Evolutionary conservation across 2,797 vertebrate species (phyloP).

Genomic region (Acestrorhynchus altus): DNA sequence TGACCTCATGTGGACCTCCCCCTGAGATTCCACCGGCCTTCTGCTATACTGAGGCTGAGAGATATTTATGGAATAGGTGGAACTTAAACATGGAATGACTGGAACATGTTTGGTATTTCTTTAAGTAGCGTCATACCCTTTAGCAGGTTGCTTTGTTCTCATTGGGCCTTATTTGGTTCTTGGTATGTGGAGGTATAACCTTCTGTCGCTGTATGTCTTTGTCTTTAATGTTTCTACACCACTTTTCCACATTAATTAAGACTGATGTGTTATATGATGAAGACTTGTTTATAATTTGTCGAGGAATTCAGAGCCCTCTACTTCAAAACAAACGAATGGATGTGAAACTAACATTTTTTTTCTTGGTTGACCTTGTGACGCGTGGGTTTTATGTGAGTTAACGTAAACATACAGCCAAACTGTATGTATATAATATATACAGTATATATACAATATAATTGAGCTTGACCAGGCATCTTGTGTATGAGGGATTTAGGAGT

Average conservation of each 20-base stretch:
- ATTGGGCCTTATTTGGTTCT: not conserved
- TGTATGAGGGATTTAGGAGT: constrained; percentile 47
- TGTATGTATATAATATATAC: too few relatives aligned
- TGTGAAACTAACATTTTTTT: not conserved
- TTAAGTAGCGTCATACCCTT: not conserved
- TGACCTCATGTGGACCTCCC: constrained; percentile 47
- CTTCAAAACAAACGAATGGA: not conserved
- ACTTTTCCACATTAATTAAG: not conserved
- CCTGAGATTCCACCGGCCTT: constrained; percentile 33
- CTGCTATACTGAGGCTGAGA: constrained; percentile 15
- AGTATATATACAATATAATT: too few relatives aligned
- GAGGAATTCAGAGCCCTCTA: not conserved
- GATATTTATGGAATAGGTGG: constrained; percentile 18
- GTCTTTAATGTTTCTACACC: not conserved
- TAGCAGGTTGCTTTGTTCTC: not conserved
- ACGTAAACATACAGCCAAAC: not conserved
- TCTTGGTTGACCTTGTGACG: not conserved
- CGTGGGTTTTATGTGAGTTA: constrained; percentile 17
- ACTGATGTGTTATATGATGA: not conserved
- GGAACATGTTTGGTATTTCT: constrained; percentile 16
- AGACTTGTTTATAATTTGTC: not conserved
- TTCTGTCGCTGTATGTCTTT: not conserved
- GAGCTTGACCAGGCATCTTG: constrained; percentile 60
- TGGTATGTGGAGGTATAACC: not conserved
- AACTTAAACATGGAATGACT: constrained; percentile 1